A percentile compares a stretch with the other conserved stretches of the same genome.
Conservation (phyloP, 2,888 invertebrate species). For the Tipula vernalis region DNA sequence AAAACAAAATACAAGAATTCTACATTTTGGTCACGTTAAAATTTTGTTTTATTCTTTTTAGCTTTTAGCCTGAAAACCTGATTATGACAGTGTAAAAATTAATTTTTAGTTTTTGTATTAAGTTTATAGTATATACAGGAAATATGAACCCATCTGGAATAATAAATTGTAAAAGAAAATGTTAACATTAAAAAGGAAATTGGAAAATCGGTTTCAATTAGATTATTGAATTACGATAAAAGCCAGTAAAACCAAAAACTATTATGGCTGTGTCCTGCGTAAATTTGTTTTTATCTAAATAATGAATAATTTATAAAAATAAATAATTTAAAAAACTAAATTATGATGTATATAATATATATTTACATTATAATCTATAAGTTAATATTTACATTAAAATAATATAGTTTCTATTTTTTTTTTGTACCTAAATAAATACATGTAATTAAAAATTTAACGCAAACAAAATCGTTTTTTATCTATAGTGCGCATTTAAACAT, state of each 20-base stretch:
- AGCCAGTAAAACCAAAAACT: neutral
- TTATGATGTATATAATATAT: neutral
- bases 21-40: neutral
- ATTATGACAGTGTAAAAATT: neutral
- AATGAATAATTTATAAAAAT: neutral
- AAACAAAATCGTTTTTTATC: neutral
- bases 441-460: neutral
- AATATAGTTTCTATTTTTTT: neutral
- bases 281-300: too few relatives aligned
- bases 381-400: neutral
- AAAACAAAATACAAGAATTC: neutral
- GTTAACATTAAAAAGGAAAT: neutral
- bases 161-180: neutral
- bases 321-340: neutral
- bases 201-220: neutral
- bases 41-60: neutral
- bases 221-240: neutral
- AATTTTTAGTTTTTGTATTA: neutral
- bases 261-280: too few relatives aligned
- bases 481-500: neutral
- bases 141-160: neutral
- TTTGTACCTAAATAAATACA: neutral
- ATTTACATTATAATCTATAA: neutral
- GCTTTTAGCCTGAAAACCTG: neutral
- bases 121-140: neutral